phyloP scores from a whole-genome alignment of 30 jellyfish, hydroid and myxozoan genomes.

The Cassiopea xamachana region DNA sequence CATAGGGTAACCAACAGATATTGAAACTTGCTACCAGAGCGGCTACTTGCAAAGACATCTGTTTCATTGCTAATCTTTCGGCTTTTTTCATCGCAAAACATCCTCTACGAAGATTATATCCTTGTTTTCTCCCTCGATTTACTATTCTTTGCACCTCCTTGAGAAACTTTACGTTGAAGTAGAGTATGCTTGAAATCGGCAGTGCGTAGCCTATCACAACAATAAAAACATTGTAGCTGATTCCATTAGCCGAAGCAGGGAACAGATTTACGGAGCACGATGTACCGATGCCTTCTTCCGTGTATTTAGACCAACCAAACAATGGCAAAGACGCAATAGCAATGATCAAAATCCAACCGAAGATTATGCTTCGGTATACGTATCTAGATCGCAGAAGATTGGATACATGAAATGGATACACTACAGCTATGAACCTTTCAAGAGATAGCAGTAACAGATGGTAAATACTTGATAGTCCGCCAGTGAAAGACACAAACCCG shows the following conservation, averaged over 20 bases:
- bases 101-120: background rate
- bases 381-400: background rate
- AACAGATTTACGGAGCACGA: conserved; percentile 44
- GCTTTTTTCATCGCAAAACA: background rate
- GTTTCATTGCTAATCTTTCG: background rate
- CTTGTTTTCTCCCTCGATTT: background rate
- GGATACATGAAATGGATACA: conserved; percentile 32
- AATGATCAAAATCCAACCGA: conserved; percentile 25
- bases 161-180: conserved; percentile 19
- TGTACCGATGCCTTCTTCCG: conserved; percentile 42
- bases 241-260: background rate
- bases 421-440: conserved; percentile 46
- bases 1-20: conserved; percentile 55
- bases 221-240: conserved; percentile 31
- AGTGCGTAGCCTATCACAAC: conserved; percentile 27
- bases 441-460: conserved; percentile 46
- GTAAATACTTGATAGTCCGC: conserved; percentile 40
- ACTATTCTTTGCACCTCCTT: conserved; percentile 27
- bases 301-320: conserved; percentile 50
- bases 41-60: conserved; percentile 27
- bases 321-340: conserved; percentile 36
- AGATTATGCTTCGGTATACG: conserved; percentile 8
- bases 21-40: conserved; percentile 26
- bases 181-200: conserved; percentile 32
- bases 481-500: conserved; percentile 38